Evolutionary conservation across 2,888 invertebrate genomes (phyloP), one percentile per base, ranked within the genome.

Genomic region (Acleris laterana): DNA sequence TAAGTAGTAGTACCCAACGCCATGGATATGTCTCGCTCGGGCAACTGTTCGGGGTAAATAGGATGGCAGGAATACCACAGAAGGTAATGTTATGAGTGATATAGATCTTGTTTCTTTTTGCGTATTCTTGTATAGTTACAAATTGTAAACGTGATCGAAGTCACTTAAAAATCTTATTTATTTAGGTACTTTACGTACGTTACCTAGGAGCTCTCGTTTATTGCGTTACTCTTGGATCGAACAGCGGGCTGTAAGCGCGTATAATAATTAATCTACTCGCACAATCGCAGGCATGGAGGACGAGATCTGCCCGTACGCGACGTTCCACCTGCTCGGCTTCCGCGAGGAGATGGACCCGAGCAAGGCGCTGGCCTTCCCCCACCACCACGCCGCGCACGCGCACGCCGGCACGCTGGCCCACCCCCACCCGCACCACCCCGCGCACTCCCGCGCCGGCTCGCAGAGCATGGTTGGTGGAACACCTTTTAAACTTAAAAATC

Each of bases 231-330:
- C 32, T 32, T 32, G 32, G 32, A 11, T 44, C 44, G 44, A 13
- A 6, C 3, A 5, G 46, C 17, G 46, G 46, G 7, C 11, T 49
- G 3, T n/a, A 51, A 59, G n/a, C 25, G 25, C 46, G 50, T 53
- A 28, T 48, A n/a, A n/a, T n/a, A n/a, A n/a, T 52, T 38, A 42
- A 32, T 55, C 2, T 44, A 56, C 28, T 38, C 28, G 19, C 16
- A 53, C 19, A 48, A 51, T 28, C 63, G 6, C 94, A 96, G 97
- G 97, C 86, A 97, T 98, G 96, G 98, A 98, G 86, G 98, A 98
- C 83, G 98, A 98, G 89, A 98, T 98, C 86, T 98, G 98, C 92
- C 98, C 98, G 51, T 98, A 98, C 91, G 98, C 98, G 9, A 98
- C 98, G 50, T 98, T 98, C 96, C 98, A 98, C 88, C 94, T 98